Evolutionary conservation across 2,797 vertebrate genomes (phyloP).

Genomic region (Silurus aristotelis): DNA sequence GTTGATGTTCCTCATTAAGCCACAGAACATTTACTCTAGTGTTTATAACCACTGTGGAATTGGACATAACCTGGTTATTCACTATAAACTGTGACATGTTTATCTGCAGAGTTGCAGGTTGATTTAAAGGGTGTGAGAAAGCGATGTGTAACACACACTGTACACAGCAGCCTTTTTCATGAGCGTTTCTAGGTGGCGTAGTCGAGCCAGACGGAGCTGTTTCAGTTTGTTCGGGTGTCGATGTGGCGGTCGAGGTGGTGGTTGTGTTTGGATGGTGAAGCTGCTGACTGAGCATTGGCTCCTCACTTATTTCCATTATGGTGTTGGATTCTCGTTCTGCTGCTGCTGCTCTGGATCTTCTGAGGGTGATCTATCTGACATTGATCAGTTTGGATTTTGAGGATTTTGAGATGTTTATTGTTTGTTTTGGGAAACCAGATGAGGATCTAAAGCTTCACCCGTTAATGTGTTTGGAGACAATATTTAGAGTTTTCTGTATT

Average conservation of each 20-base stretch:
- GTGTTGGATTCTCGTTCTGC: conserved; percentile 2
- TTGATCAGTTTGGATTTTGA: background rate
- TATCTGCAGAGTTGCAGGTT: background rate
- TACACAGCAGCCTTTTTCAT: background rate
- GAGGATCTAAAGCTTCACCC: background rate
- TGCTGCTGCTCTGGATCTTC: conserved; percentile 27
- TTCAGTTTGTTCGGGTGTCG: background rate
- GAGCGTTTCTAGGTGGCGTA: background rate
- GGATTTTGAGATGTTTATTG: background rate
- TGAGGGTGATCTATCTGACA: background rate
- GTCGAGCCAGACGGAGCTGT: background rate
- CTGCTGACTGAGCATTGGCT: conserved; percentile 45
- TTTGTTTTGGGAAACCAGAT: conserved; percentile 3
- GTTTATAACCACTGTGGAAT: background rate
- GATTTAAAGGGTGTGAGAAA: background rate
- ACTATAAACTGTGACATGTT: background rate
- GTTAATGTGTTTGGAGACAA: background rate
- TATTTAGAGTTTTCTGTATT: background rate
- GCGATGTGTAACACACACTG: conserved; percentile 1
- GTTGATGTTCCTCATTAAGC: background rate
- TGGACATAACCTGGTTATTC: background rate
- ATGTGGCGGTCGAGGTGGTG: conserved; percentile 15
- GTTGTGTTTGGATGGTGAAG: conserved; percentile 43
- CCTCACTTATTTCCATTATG: conserved; percentile 18
- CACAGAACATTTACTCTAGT: background rate